phyloP scores from a whole-genome alignment of 2,797 vertebrate genomes.

The Spinus pinus region DNA sequence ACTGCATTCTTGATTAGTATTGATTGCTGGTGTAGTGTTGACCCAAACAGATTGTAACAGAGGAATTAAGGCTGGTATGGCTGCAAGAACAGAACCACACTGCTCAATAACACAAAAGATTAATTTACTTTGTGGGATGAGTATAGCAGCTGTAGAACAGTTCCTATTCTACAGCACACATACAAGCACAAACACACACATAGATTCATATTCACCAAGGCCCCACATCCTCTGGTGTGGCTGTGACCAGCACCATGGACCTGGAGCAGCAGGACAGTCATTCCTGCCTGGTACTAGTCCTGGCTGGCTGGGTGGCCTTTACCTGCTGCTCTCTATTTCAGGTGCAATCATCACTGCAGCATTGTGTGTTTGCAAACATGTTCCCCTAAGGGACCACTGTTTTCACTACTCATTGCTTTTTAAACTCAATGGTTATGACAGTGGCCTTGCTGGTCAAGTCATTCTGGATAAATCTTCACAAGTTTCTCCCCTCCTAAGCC shows the following conservation, averaged over 20 bases:
- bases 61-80: neutral
- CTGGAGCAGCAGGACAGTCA: neutral
- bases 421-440: neutral
- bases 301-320: neutral
- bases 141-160: neutral
- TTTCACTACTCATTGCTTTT: neutral
- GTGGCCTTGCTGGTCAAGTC: neutral
- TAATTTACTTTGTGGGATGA: neutral
- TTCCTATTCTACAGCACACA: neutral
- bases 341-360: neutral
- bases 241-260: too few species aligned
- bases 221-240: neutral
- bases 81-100: neutral
- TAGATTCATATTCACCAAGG: accelerated
- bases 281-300: neutral
- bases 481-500: neutral
- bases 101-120: neutral
- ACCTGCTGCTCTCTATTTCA: accelerated
- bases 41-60: neutral
- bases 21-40: neutral
- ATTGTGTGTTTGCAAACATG: neutral
- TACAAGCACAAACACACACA: too few species aligned
- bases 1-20: conserved; percentile 16
- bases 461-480: neutral
- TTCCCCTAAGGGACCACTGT: neutral